These are phyloP conservation scores for Geotrypetes seraphini DNA, from an alignment of 2,797 vertebrate species.

Conservation along the genomic window DNA sequence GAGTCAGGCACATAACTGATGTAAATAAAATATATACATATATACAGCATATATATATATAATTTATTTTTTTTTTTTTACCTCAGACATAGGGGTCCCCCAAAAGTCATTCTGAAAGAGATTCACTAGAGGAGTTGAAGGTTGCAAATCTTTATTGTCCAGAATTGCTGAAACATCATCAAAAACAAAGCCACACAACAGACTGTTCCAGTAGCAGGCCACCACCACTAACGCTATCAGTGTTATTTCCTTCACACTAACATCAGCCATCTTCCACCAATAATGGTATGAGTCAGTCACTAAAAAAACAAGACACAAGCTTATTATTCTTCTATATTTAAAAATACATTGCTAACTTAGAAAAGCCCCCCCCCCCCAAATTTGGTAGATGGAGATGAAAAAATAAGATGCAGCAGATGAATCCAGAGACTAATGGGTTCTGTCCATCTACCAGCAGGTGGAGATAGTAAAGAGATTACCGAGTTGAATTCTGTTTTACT, in stretches of 20 bases:
- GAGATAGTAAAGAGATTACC: too few species aligned
- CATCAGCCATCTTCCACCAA: constrained; percentile 71
- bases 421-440: too few species aligned
- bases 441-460: too few species aligned
- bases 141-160: constrained; percentile 95
- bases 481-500: too few species aligned
- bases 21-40: too few species aligned
- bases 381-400: too few species aligned
- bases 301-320: constrained; percentile 7
- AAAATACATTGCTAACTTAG: too few species aligned
- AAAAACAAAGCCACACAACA: constrained; percentile 92
- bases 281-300: constrained; percentile 59
- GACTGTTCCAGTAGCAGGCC: constrained; percentile 94
- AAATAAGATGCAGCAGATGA: too few species aligned
- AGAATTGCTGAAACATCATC: constrained; percentile 96
- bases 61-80: constrained; percentile 35
- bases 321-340: too few species aligned
- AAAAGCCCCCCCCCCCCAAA: too few species aligned
- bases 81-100: constrained; percentile 97
- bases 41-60: too few species aligned
- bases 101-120: constrained; percentile 96
- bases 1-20: too few species aligned
- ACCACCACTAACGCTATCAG: constrained; percentile 79
- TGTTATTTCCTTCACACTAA: constrained; percentile 79
- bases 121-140: constrained; percentile 79